Evolutionary conservation across 2,797 vertebrate species (phyloP).

Genomic region (Poeciliopsis infans): DNA sequence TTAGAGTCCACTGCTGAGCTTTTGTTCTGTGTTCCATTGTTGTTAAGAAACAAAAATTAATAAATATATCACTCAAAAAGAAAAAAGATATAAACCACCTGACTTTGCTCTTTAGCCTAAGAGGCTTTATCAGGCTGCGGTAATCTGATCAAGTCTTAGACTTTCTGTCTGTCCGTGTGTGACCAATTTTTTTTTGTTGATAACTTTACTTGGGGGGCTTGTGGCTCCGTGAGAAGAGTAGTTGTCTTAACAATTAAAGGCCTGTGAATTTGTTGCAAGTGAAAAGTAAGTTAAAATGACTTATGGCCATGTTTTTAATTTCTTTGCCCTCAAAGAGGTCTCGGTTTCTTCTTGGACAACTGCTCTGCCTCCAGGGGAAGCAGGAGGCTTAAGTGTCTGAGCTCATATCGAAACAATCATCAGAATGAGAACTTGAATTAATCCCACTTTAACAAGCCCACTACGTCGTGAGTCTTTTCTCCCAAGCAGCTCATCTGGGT

Average conservation of each 20-base stretch:
- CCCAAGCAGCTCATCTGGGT: constrained; percentile 31
- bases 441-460: constrained; percentile 21
- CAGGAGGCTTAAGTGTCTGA: background rate
- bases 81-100: background rate
- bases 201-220: background rate
- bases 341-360: background rate
- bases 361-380: background rate
- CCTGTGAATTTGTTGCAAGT: background rate
- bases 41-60: too few relatives aligned
- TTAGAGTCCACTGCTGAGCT: too few relatives aligned
- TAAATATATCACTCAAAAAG: too few relatives aligned
- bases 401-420: constrained; percentile 24
- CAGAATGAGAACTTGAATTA: constrained; percentile 23
- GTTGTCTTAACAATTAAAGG: background rate
- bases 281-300: background rate
- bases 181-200: background rate
- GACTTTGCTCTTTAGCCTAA: background rate
- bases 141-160: background rate
- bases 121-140: background rate
- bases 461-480: constrained; percentile 12
- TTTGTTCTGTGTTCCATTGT: too few relatives aligned
- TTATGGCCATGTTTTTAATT: background rate
- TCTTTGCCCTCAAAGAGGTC: background rate
- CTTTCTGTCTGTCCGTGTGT: background rate
- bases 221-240: background rate